A percentile compares a stretch with the other conserved stretches of the same genome.
Conservation (phyloP, 2,113 vertebrate genomes). For the Rallus limicola region DNA sequence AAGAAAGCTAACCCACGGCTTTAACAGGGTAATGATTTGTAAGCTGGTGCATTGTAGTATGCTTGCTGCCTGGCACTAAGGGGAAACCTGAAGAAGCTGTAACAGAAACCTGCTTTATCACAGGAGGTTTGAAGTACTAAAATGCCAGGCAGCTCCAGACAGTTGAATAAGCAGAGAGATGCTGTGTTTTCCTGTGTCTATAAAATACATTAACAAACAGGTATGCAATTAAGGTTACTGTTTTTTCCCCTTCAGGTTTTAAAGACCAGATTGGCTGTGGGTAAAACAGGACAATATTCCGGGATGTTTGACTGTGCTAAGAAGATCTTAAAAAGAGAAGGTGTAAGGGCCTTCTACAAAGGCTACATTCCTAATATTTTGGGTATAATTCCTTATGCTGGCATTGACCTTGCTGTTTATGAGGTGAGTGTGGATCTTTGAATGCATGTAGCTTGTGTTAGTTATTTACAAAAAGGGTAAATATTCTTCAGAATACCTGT, state of each 20-base stretch:
- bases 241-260: slow-evolving; percentile 80
- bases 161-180: background rate
- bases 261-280: slow-evolving; percentile 92
- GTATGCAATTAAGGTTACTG: background rate
- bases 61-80: background rate
- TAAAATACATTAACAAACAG: background rate
- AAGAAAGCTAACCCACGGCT: background rate
- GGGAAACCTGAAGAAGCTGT: background rate
- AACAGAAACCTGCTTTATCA: no score
- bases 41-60: background rate
- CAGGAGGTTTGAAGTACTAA: background rate
- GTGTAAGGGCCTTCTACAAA: slow-evolving; percentile 90
- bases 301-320: slow-evolving; percentile 92
- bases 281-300: slow-evolving; percentile 91
- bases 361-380: slow-evolving; percentile 92
- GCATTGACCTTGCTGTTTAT: slow-evolving; percentile 94
- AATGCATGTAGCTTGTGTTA: background rate
- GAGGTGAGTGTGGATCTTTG: slow-evolving; percentile 81
- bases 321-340: slow-evolving; percentile 89
- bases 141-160: background rate
- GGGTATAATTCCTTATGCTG: slow-evolving; percentile 94
- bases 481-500: background rate
- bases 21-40: background rate
- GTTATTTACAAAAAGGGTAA: background rate
- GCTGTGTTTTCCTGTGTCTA: background rate